phyloP scores from a whole-genome alignment of 2,888 invertebrate genomes.

The Stegana nigrithorax region DNA sequence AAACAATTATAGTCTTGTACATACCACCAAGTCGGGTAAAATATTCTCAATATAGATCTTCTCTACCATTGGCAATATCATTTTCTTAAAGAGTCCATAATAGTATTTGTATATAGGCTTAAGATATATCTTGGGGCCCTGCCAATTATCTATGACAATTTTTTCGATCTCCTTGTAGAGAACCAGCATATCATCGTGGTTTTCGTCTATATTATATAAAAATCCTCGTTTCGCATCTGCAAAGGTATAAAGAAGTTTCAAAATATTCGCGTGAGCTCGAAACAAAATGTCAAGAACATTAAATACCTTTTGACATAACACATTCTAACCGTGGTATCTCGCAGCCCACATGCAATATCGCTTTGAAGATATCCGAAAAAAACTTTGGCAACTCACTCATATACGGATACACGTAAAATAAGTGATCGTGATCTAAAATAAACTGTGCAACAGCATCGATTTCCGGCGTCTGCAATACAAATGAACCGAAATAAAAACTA shows the following conservation, averaged over 20 bases:
- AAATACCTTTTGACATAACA: conserved; percentile 64
- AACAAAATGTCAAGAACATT: not conserved
- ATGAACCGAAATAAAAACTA: too few relatives aligned
- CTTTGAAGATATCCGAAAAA: conserved; percentile 62
- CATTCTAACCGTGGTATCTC: conserved; percentile 66
- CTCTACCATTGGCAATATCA: conserved; percentile 63
- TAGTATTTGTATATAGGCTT: conserved; percentile 68
- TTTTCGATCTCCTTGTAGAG: conserved; percentile 61
- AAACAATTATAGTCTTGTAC: conserved; percentile 21
- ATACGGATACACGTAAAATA: conserved; percentile 66
- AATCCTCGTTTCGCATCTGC: conserved; percentile 53
- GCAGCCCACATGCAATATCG: conserved; percentile 65
- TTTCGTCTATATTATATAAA: conserved; percentile 60
- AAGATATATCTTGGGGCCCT: conserved; percentile 64
- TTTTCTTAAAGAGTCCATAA: conserved; percentile 59
- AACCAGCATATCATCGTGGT: conserved; percentile 61
- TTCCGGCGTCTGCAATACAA: conserved; percentile 42
- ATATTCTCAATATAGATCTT: conserved; percentile 61
- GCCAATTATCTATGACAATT: conserved; percentile 63
- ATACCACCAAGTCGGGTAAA: conserved; percentile 64
- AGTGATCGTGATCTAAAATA: conserved; percentile 56
- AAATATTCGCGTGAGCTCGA: not conserved
- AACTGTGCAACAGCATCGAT: conserved; percentile 53
- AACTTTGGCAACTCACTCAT: conserved; percentile 63
- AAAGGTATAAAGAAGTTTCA: not conserved